Evolutionary conservation across 2,888 invertebrate genomes (phyloP), one percentile per base, ranked within the genome.

Genomic region (Aquatica leii): DNA sequence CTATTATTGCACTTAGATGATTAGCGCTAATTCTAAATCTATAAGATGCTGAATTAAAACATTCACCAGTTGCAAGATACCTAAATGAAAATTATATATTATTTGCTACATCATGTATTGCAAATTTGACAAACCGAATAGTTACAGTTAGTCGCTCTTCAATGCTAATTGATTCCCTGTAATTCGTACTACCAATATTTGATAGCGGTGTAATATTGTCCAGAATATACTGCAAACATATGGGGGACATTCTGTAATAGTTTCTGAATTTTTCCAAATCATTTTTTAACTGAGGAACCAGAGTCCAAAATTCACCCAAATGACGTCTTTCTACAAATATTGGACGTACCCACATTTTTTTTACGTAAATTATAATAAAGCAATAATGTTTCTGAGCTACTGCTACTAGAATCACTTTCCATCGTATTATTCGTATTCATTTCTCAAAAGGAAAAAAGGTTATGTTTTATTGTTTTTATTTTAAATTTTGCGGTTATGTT

Each of bases 1-100:
- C 37, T 37, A 37, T 37, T 37, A 37, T 37, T 37, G 37, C 37
- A 37, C 37, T 37, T 37, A 37, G 37, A 37, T 37, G 37, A 37
- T 37, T 37, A 37, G 37, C 37, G n/a, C 37, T 37, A 37, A 37
- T 37, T 37, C 37, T 37, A 37, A 37, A 37, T 37, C 37, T 37
- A 37, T 37, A 37, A 37, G 37, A 37, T 37, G 37, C 37, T 37
- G 37, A 37, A n/a, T 31, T 31, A 31, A 31, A 31, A 31, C n/a
- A n/a, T n/a, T 37, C 37, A 37, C 37, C 37, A 37, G 37, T 37
- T 37, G 37, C 37, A 37, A 37, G 37, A 37, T 37, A 37, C n/a
- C 37, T 37, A 37, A 37, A 37, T 37, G 37, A 37, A 37, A 37
- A 37, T 37, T 37, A 37, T 37, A 37, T 37, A 8, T 37, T 37